These are phyloP conservation scores for Podabrus alpinus DNA, from an alignment of 2,888 invertebrate species.

Conservation along the genomic window DNA sequence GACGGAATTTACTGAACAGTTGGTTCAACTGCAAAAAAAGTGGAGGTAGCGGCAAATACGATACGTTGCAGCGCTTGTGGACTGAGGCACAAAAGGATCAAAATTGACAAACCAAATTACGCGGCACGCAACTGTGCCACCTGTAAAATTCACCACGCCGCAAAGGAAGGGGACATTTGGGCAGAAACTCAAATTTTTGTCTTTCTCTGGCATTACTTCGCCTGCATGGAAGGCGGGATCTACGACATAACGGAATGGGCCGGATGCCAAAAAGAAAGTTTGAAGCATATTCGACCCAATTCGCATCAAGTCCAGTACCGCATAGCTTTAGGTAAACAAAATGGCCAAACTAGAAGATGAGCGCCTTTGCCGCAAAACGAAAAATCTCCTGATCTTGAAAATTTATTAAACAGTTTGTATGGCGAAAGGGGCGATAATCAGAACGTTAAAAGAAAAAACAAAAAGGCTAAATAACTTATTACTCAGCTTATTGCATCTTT, in stretches of 20 bases:
- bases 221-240: conserved; percentile 94
- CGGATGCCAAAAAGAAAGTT: conserved; percentile 82
- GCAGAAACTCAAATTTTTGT: conserved; percentile 87
- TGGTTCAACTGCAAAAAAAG: conserved; percentile 91
- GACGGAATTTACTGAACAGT: conserved; percentile 81
- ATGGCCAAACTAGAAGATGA: conserved; percentile 43
- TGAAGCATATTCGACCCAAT: conserved; percentile 85
- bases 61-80: conserved; percentile 95
- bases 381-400: conserved; percentile 78
- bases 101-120: conserved; percentile 85
- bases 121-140: conserved; percentile 89
- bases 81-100: conserved; percentile 83
- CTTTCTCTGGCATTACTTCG: conserved; percentile 91
- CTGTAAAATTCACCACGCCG: conserved; percentile 88
- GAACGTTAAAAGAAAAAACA: conserved; percentile 43
- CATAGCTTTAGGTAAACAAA: conserved; percentile 75
- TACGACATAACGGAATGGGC: conserved; percentile 98
- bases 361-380: conserved; percentile 56
- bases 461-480: conserved; percentile 44
- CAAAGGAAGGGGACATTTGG: conserved; percentile 96
- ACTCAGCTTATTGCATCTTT: too few species aligned
- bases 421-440: conserved; percentile 62
- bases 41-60: conserved; percentile 92
- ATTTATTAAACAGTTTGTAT: conserved; percentile 80
- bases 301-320: conserved; percentile 90